phyloP scores from a whole-genome alignment of 2,888 invertebrate species.

The Melinaea menophilus region DNA sequence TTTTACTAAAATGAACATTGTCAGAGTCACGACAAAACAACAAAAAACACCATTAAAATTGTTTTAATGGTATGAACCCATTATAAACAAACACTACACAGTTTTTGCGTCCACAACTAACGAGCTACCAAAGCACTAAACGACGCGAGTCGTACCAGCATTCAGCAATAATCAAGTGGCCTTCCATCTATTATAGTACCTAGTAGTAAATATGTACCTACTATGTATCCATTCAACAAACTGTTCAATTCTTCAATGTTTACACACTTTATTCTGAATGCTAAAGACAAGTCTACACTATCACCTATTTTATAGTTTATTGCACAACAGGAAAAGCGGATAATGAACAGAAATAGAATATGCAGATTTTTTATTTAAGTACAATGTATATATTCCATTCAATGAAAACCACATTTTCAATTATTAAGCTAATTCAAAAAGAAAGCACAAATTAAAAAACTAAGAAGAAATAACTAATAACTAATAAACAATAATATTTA shows the following conservation, averaged over 20 bases:
- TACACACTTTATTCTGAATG: background rate
- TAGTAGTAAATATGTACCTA: slow-evolving; percentile 7
- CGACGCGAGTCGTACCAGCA: slow-evolving; percentile 25
- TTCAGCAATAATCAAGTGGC: slow-evolving; percentile 18
- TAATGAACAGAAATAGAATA: too few relatives aligned
- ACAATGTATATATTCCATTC: too few relatives aligned
- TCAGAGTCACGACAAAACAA: slow-evolving; percentile 38
- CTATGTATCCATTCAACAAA: slow-evolving; percentile 8
- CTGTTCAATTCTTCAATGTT: slow-evolving; percentile 4
- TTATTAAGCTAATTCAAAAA: too few relatives aligned
- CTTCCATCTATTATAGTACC: slow-evolving; percentile 11
- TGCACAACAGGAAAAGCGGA: too few relatives aligned
- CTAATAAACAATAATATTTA: too few relatives aligned
- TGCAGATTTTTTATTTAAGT: too few relatives aligned
- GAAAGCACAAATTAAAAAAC: too few relatives aligned
- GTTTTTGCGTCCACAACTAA: slow-evolving; percentile 42
- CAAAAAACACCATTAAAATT: slow-evolving; percentile 9
- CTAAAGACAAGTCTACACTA: background rate
- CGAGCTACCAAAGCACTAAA: slow-evolving; percentile 41
- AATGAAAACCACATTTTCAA: too few relatives aligned
- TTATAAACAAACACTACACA: slow-evolving; percentile 47
- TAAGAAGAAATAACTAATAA: too few relatives aligned
- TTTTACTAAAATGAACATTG: slow-evolving; percentile 50
- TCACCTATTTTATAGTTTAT: too few relatives aligned
- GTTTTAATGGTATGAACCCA: slow-evolving; percentile 27